Conservation (phyloP, 2,113 vertebrate species). For the Nematolebias whitei region DNA sequence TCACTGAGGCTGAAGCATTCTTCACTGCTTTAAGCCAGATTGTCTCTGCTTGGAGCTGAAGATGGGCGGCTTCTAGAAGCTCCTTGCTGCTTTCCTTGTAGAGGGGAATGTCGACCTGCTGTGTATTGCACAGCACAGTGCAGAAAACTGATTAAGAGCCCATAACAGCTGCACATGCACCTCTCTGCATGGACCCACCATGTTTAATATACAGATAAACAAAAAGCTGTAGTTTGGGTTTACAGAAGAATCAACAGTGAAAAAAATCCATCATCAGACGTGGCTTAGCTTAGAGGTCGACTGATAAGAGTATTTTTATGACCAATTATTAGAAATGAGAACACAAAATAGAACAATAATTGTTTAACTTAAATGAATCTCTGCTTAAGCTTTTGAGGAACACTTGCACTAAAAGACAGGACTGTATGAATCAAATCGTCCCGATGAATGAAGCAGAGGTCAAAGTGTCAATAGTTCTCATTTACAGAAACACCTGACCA, state of each 20-base stretch:
- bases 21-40: slow-evolving; percentile 14
- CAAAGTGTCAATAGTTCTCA: slow-evolving; percentile 29
- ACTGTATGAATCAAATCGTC: too few relatives aligned
- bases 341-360: too few relatives aligned
- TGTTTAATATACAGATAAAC: background rate
- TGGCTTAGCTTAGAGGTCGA: background rate
- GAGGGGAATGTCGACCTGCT: slow-evolving; percentile 34
- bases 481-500: slow-evolving; percentile 25
- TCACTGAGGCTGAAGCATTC: slow-evolving; percentile 23
- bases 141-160: background rate
- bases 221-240: slow-evolving; percentile 13
- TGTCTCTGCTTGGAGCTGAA: slow-evolving; percentile 21
- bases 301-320: too few relatives aligned
- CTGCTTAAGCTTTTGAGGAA: too few relatives aligned
- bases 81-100: slow-evolving; percentile 25
- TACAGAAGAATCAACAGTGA: slow-evolving; percentile 8
- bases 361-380: too few relatives aligned
- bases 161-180: slow-evolving; percentile 2
- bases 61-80: slow-evolving; percentile 8
- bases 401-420: too few relatives aligned
- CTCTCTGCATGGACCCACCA: background rate
- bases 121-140: slow-evolving; percentile 16
- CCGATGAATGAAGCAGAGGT: background rate
- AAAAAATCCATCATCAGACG: slow-evolving; percentile 3
- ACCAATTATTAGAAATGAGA: too few relatives aligned